A percentile compares a stretch with the other conserved stretches of the same genome.
Conservation (phyloP, 2,888 invertebrate species). For the Synergus laeviventris region DNA sequence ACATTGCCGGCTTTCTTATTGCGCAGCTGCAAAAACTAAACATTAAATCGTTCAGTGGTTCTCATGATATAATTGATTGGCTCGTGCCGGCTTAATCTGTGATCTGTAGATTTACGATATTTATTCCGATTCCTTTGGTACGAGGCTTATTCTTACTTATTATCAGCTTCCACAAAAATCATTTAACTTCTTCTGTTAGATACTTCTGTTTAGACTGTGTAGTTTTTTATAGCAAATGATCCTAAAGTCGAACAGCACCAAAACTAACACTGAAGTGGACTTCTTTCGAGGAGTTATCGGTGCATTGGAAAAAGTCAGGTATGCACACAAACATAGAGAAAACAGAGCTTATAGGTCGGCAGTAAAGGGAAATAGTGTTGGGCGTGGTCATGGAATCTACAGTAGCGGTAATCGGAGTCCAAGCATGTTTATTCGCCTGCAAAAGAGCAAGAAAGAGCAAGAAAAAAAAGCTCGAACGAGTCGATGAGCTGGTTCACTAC, state of each 20-base stretch:
- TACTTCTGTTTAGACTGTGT: not conserved
- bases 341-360: not conserved
- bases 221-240: not conserved
- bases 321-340: slow-evolving; percentile 7
- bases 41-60: not conserved
- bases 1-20: slow-evolving; percentile 17
- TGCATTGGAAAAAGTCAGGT: not conserved
- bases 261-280: not conserved
- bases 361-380: slow-evolving; percentile 31
- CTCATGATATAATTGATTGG: slow-evolving; percentile 28
- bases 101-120: slow-evolving; percentile 11
- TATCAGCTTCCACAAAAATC: not conserved
- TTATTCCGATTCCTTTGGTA: not conserved
- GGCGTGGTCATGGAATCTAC: slow-evolving; percentile 40
- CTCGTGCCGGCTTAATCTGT: slow-evolving; percentile 13
- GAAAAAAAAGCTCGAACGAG: slow-evolving; percentile 32
- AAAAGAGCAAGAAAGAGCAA: slow-evolving; percentile 6
- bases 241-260: not conserved
- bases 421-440: slow-evolving; percentile 36
- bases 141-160: not conserved
- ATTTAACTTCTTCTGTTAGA: not conserved
- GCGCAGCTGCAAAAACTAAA: not conserved
- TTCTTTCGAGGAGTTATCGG: slow-evolving; percentile 10
- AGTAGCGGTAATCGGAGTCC: slow-evolving; percentile 32
- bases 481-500: slow-evolving; percentile 39